phyloP scores from a whole-genome alignment of 2,113 vertebrate genomes.

The Pavo muticus region DNA sequence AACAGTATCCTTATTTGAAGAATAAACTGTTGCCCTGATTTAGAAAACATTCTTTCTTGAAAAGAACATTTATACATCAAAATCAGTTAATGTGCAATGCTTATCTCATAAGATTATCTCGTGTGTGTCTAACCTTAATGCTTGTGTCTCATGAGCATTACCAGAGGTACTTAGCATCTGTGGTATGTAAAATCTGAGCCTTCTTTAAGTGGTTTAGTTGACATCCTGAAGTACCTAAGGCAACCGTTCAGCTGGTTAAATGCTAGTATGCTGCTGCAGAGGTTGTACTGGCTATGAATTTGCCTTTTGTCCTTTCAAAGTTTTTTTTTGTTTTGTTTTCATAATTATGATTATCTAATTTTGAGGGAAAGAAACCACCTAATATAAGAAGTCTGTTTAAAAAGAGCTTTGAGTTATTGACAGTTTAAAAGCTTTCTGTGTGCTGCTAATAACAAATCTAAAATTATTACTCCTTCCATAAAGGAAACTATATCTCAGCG shows the following conservation, averaged over 20 bases:
- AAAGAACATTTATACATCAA: background rate
- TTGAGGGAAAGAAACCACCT: background rate
- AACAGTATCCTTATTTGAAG: background rate
- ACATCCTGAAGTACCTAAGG: background rate
- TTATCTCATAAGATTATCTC: background rate
- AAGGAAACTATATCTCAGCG: background rate
- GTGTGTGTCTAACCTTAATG: background rate
- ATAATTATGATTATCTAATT: background rate
- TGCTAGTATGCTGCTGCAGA: background rate
- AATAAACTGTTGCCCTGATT: background rate
- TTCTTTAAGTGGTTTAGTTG: background rate
- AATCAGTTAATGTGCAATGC: background rate
- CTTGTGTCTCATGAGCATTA: background rate
- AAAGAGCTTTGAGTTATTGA: background rate
- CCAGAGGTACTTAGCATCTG: background rate
- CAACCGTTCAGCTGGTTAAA: background rate
- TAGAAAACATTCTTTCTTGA: background rate
- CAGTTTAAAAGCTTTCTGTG: conserved; percentile 24
- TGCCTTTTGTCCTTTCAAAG: background rate
- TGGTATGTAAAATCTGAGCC: background rate
- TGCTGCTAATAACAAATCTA: conserved; percentile 31
- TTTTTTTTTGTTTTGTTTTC: background rate
- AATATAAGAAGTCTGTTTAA: background rate
- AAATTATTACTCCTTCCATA: conserved; percentile 4
- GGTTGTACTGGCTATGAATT: background rate